These are phyloP conservation scores for Trachemys scripta DNA, from an alignment of 2,113 vertebrate species.

Conservation along the genomic window DNA sequence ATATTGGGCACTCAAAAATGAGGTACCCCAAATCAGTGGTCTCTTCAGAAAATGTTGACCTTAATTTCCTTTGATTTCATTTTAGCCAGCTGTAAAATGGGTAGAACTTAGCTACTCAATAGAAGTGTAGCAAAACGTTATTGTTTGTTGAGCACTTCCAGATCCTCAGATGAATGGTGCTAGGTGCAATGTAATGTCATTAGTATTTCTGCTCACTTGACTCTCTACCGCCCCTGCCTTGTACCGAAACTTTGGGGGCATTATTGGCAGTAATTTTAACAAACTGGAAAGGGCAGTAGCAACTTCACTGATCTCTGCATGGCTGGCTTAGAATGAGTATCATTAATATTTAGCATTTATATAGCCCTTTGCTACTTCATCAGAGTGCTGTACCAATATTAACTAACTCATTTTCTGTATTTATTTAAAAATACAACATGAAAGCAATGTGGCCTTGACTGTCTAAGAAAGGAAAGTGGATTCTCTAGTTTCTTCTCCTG, in stretches of 20 bases:
- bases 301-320: neutral
- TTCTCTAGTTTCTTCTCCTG: neutral
- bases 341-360: neutral
- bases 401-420: neutral
- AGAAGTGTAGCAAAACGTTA: neutral
- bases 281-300: rapidly evolving
- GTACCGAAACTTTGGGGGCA: neutral
- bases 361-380: neutral
- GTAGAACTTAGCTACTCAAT: rapidly evolving
- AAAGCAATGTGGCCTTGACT: neutral
- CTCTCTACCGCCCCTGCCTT: neutral
- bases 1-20: neutral
- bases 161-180: neutral
- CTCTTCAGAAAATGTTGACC: neutral
- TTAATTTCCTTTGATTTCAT: neutral
- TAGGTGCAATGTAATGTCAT: neutral
- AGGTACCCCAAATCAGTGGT: neutral
- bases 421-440: neutral
- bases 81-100: neutral
- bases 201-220: neutral
- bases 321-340: neutral
- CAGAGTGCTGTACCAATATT: neutral
- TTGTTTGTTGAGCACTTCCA: neutral
- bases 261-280: neutral
- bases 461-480: neutral